Conservation (phyloP, 2,113 vertebrate genomes). For the Melanotaenia duboulayi region DNA sequence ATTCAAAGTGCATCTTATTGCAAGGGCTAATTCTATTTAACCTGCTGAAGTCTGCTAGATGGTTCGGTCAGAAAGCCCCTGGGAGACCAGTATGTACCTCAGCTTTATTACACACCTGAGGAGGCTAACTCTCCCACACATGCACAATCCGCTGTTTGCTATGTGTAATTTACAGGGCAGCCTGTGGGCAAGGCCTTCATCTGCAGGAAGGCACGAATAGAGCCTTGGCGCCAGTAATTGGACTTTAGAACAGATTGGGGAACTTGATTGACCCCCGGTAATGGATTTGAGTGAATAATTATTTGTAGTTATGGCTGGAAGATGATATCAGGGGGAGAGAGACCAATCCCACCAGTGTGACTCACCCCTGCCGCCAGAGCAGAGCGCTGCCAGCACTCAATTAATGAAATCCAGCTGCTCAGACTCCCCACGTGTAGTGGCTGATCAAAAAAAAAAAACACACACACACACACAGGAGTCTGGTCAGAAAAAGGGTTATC, state of each 20-base stretch:
- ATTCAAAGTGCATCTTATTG: conserved; percentile 64
- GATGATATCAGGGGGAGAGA: conserved; percentile 79
- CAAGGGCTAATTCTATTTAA: conserved; percentile 74
- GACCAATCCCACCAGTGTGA: conserved; percentile 78
- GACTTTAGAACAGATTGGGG: conserved; percentile 81
- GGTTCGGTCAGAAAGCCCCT: conserved; percentile 63
- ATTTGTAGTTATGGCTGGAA: conserved; percentile 84
- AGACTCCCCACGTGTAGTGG: conserved; percentile 68
- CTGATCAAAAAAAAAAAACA: conserved; percentile 73
- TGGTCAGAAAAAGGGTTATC: conserved; percentile 73
- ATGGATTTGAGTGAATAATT: conserved; percentile 86
- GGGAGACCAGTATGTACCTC: conserved; percentile 66
- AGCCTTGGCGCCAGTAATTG: conserved; percentile 79
- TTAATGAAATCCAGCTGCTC: conserved; percentile 86
- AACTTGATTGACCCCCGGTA: conserved; percentile 82
- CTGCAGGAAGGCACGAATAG: conserved; percentile 66
- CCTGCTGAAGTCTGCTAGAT: conserved; percentile 65
- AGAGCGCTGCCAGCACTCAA: conserved; percentile 78
- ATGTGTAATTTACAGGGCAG: conserved; percentile 72
- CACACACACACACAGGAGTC: conserved; percentile 66
- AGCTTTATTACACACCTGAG: conserved; percentile 74
- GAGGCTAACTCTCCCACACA: conserved; percentile 59
- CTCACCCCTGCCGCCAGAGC: conserved; percentile 80
- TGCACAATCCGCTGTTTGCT: conserved; percentile 65
- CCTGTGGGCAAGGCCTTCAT: conserved; percentile 74